These are phyloP conservation scores for Drosophila serrata DNA, from an alignment of 1,140 invertebrate genomes.

Conservation along the genomic window DNA sequence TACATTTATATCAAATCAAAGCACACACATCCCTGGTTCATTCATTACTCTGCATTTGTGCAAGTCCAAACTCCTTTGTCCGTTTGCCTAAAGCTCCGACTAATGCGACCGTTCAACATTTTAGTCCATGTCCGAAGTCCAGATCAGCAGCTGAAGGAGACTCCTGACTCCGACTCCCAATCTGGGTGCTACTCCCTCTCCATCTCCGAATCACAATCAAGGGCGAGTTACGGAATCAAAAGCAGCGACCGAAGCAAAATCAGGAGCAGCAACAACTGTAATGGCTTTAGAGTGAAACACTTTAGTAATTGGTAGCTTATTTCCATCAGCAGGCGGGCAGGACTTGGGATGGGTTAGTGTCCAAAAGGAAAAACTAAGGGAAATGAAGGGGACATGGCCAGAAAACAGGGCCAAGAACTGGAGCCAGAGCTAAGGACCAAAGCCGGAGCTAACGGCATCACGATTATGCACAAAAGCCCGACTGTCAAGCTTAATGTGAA, in stretches of 20 bases:
- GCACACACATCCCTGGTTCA: not conserved
- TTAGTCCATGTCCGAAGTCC: slow-evolving; percentile 18
- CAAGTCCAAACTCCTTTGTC: slow-evolving; percentile 6
- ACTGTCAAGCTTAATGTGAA: slow-evolving; percentile 78
- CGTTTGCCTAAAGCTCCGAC: slow-evolving; percentile 1
- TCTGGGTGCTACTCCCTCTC: not conserved
- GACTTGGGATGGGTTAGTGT: slow-evolving; percentile 1
- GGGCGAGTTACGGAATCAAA: slow-evolving; percentile 31
- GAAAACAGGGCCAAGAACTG: slow-evolving; percentile 6
- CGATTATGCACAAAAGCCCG: slow-evolving; percentile 78
- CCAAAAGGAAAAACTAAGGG: slow-evolving; percentile 12
- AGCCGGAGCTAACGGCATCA: slow-evolving; percentile 72
- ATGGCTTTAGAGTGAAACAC: slow-evolving; percentile 68
- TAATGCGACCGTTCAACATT: slow-evolving; percentile 14
- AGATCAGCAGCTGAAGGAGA: slow-evolving; percentile 7
- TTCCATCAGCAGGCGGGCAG: slow-evolving; percentile 49
- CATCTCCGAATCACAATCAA: not conserved
- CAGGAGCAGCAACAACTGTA: slow-evolving; percentile 32
- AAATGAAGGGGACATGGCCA: slow-evolving; percentile 10
- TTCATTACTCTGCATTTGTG: slow-evolving; percentile 12
- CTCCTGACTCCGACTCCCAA: not conserved
- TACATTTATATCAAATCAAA: not conserved
- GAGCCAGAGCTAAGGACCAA: slow-evolving; percentile 25
- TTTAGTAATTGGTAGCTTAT: slow-evolving; percentile 83
- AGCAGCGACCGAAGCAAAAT: slow-evolving; percentile 35